Base-by-base conservation (phyloP, 2,888 invertebrate genomes). In the Boloria selene region DNA sequence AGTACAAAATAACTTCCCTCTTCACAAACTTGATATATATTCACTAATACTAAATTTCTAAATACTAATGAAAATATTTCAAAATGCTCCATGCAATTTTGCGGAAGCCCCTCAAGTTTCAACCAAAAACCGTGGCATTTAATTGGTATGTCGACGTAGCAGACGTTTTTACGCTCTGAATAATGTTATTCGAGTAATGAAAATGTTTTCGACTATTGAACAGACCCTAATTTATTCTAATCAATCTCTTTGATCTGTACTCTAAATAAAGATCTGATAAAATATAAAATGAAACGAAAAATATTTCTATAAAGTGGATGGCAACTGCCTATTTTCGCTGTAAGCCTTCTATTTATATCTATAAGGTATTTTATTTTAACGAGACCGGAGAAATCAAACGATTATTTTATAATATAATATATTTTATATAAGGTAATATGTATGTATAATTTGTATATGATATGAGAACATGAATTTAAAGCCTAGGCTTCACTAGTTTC, bases 161-260 rank as follows among this genome's bases (percentile, higher is more conserved):
- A 60, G 59, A 49, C 59, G 60, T 60, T 66, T 66, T 66, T 60
- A 66, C 65, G 61, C 65, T 61, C 65, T 58, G 44, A 53, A 65
- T 67, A 18, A 56, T 65, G 56, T 65, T 68, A 55, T 64, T 55
- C 64, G 55, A 18, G 56, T 64, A 64, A 68, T 65, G 65, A 65
- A 65, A 68, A 68, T 61, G 65, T 68, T 65, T 53, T 61, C 49
- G 58, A 44, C 52, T 52, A 31, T 61, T 50, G 31, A 49, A 55
- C 51, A 45, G 17, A 44, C n/a, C 31, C 52, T 61, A 53, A 68
- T 59, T 61, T 44, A 38, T 56, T 65, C 49, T 65, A 54, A 62
- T 68, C 49, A 54, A 62, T 65, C 26, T 51, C 60, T 64, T 67
- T 58, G 60, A 58, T 58, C 22, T 61, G 10, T n/a, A 31, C 14